Conservation (phyloP, 1,140 invertebrate genomes). For the Drosophila sulfurigaster region DNA sequence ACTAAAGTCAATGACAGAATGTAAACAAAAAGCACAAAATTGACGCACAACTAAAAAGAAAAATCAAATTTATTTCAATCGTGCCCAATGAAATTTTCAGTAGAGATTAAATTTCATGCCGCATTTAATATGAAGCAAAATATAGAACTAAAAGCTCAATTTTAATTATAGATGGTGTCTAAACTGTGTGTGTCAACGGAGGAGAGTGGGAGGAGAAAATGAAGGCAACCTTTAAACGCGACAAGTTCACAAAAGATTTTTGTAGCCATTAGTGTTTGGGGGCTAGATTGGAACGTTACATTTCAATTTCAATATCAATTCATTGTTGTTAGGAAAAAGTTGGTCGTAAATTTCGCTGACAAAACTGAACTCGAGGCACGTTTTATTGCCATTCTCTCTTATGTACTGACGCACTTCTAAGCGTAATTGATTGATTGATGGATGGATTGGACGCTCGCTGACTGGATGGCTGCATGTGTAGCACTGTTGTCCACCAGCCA, state of each 20-base stretch:
- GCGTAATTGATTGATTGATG: slow-evolving; percentile 81
- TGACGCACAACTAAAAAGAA: background rate
- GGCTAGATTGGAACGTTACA: background rate
- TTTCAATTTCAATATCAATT: slow-evolving; percentile 51
- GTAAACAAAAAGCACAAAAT: slow-evolving; percentile 7
- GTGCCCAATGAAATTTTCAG: background rate
- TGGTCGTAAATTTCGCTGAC: slow-evolving; percentile 72
- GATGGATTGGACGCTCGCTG: slow-evolving; percentile 42
- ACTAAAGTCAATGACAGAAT: slow-evolving; percentile 9
- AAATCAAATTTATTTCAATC: slow-evolving; percentile 5
- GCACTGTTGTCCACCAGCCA: background rate
- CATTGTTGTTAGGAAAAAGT: slow-evolving; percentile 58
- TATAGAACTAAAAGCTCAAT: background rate
- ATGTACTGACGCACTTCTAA: slow-evolving; percentile 61
- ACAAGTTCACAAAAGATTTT: slow-evolving; percentile 7
- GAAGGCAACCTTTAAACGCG: background rate
- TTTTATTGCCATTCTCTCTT: slow-evolving; percentile 55
- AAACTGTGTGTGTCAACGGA: background rate
- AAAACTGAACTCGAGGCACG: slow-evolving; percentile 63
- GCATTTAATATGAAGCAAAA: background rate
- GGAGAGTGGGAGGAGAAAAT: background rate
- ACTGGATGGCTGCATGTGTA: slow-evolving; percentile 8
- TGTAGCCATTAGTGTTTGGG: background rate
- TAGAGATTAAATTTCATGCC: background rate
- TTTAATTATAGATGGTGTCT: background rate